phyloP scores from a whole-genome alignment of 2,888 invertebrate species.

The Pandemis heparana region DNA sequence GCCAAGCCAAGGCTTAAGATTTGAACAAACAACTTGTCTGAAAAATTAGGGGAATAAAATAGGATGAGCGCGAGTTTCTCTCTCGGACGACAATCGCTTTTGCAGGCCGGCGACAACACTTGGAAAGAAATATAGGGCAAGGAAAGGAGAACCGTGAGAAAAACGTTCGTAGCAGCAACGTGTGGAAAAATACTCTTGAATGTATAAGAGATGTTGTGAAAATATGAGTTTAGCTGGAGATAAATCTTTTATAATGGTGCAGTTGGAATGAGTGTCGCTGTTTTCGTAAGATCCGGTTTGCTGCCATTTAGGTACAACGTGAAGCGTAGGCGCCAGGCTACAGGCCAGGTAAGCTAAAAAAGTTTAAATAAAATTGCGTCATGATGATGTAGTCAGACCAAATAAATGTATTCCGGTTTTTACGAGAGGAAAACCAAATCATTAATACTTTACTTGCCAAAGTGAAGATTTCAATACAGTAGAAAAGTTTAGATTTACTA shows the following conservation, averaged over 20 bases:
- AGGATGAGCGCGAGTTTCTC: constrained; percentile 43
- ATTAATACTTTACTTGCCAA: not conserved
- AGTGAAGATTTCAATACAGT: not conserved
- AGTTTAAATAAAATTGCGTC: constrained; percentile 46
- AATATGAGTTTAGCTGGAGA: constrained; percentile 25
- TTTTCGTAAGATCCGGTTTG: constrained; percentile 37
- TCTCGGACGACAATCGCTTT: constrained; percentile 55
- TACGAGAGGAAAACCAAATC: not conserved
- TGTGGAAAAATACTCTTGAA: constrained; percentile 53
- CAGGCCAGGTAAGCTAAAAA: constrained; percentile 30
- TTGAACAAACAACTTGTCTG: constrained; percentile 3
- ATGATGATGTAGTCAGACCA: constrained; percentile 56
- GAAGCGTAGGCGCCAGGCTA: constrained; percentile 34
- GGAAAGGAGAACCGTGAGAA: constrained; percentile 53
- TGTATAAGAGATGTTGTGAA: constrained; percentile 25
- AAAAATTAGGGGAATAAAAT: constrained; percentile 28
- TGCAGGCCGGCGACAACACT: constrained; percentile 57
- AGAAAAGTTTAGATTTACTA: not conserved
- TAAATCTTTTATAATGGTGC: constrained; percentile 16
- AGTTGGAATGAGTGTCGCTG: constrained; percentile 10
- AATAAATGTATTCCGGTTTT: constrained; percentile 28
- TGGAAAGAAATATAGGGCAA: constrained; percentile 74
- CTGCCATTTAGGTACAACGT: constrained; percentile 27
- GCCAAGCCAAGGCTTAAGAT: not conserved
- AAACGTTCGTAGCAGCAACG: constrained; percentile 64